Base-by-base conservation (phyloP, 2,888 invertebrate species). In the Mellilla xanthometata region DNA sequence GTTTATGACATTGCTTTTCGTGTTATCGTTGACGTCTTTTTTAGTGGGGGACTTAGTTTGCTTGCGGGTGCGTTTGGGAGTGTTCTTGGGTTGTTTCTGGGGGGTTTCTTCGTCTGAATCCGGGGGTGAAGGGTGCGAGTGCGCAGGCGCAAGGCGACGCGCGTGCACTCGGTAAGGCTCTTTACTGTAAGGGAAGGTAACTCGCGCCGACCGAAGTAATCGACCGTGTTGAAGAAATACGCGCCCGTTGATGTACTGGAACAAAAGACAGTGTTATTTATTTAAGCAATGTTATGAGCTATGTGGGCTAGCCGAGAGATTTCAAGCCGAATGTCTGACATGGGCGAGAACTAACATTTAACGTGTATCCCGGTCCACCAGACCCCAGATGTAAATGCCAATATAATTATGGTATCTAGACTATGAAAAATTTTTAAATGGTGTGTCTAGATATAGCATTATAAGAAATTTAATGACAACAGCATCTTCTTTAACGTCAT, bases 221-320 rank as follows among this genome's bases (percentile, higher is more conserved):
- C 93, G 91, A 0, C 94, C 93, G 39, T 93, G 93, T 78, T 94
- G 94, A 1, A 95, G 84, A 67, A 93, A 95, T 8, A 95, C 92
- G 58, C 93, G 91, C 1, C 95, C 95, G 72, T 95, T 95, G 11
- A 95, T 90, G 73, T 94, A 95, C 95, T 95, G 77, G 12, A 90
- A 89, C 61, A 62, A 56, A 46, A 3, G 3, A 6, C 9, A 38
- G 15, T 3, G 15, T 0, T 19, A 19, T 1, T 19, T 1, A 19
- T 5, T 19, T 1, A n/a, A n/a, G n/a, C n/a, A n/a, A n/a, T n/a
- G n/a, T n/a, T n/a, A n/a, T n/a, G n/a, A n/a, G n/a, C n/a, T n/a
- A n/a, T n/a, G n/a, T n/a, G n/a, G n/a, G n/a, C n/a, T n/a, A n/a
- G n/a, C n/a, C n/a, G n/a, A n/a, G n/a, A n/a, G n/a, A n/a, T n/a